These are phyloP conservation scores for Xyliphius kryptos DNA, from an alignment of 2,113 vertebrate genomes.

Conservation along the genomic window DNA sequence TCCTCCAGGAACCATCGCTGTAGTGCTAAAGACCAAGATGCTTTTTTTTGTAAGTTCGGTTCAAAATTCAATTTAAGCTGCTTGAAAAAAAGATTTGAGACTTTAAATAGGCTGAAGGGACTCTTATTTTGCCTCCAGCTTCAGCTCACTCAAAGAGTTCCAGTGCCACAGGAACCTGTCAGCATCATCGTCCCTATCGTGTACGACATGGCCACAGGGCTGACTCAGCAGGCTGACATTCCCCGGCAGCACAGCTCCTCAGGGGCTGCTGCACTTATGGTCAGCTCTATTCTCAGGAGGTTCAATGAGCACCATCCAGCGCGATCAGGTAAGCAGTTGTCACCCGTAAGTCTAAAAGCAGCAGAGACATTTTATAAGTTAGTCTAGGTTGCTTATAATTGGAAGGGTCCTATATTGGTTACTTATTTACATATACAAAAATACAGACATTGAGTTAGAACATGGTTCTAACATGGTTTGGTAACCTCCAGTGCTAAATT, in stretches of 20 bases:
- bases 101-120: neutral
- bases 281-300: constrained; percentile 95
- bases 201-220: constrained; percentile 96
- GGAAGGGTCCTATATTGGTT: too few relatives aligned
- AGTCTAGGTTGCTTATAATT: too few relatives aligned
- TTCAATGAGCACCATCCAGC: constrained; percentile 96
- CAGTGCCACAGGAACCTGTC: constrained; percentile 84
- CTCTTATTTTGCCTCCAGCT: constrained; percentile 64
- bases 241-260: constrained; percentile 96
- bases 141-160: constrained; percentile 92
- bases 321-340: constrained; percentile 73
- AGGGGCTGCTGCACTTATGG: constrained; percentile 91
- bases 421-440: too few relatives aligned
- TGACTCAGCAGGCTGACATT: constrained; percentile 98
- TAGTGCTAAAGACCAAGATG: constrained; percentile 99
- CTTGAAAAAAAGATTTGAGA: too few relatives aligned
- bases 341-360: too few relatives aligned
- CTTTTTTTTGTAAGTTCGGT: constrained; percentile 91
- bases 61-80: too few relatives aligned
- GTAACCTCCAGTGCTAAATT: too few relatives aligned
- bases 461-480: too few relatives aligned
- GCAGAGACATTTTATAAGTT: too few relatives aligned
- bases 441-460: too few relatives aligned
- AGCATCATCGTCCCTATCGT: constrained; percentile 98
- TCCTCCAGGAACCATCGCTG: constrained; percentile 93